Percentiles rank a stretch among this genome's conserved stretches.
phyloP scores from a whole-genome alignment of 2,113 vertebrate species.

The Acinonyx jubatus region DNA sequence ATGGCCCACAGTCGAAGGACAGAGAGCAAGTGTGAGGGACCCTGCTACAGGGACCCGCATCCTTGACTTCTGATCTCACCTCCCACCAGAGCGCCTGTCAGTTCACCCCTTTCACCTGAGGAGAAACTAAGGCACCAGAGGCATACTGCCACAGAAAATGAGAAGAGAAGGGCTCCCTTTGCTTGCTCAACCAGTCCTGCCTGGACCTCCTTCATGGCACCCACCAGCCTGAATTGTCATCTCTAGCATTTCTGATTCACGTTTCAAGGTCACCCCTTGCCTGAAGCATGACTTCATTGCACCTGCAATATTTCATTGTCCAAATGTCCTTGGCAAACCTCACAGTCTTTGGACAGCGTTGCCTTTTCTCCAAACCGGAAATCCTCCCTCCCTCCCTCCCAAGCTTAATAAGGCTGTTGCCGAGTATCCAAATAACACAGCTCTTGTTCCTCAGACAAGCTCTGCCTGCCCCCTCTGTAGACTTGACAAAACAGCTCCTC shows the following conservation, averaged over 20 bases:
- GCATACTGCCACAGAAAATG: background rate
- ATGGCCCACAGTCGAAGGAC: background rate
- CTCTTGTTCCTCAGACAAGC: background rate
- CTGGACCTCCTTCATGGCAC: background rate
- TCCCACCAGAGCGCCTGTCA: background rate
- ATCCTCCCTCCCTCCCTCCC: slow-evolving; percentile 22
- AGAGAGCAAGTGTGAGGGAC: background rate
- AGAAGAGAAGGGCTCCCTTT: background rate
- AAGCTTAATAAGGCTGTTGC: slow-evolving; percentile 3
- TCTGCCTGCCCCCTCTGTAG: background rate
- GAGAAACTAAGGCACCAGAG: background rate
- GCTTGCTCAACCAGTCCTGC: background rate
- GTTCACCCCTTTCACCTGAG: background rate
- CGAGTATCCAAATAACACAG: background rate
- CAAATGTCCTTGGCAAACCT: slow-evolving; percentile 70
- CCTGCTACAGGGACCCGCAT: background rate
- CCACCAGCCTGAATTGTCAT: background rate
- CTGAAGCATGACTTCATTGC: slow-evolving; percentile 58
- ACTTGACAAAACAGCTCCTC: slow-evolving; percentile 19
- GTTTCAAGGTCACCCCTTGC: slow-evolving; percentile 50
- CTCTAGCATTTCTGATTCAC: background rate
- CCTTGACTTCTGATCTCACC: background rate
- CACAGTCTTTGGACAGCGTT: background rate
- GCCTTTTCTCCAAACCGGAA: slow-evolving; percentile 40
- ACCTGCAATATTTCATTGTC: slow-evolving; percentile 62